Base-by-base conservation (phyloP, 2,797 vertebrate species). In the Buphagus erythrorhynchus region DNA sequence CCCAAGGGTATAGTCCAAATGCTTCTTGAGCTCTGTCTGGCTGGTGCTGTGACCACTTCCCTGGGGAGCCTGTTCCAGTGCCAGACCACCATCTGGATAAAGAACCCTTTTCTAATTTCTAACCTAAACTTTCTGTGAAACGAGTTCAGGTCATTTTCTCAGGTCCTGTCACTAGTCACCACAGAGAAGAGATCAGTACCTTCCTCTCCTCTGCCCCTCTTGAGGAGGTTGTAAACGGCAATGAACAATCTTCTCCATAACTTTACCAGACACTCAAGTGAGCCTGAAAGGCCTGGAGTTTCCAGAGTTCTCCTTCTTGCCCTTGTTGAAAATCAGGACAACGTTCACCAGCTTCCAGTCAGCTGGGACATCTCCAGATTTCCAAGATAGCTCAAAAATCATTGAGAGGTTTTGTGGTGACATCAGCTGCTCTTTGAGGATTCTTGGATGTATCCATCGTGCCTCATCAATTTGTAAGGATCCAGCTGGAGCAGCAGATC, bases 291-390 rank as follows among this genome's bases (percentile, higher is more conserved):
- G 22, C n/a, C 42, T 52, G 38, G 33, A 52, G 36, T 59, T 59
- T 75, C 24, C 16, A 38, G 45, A 43, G 22, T 45, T 43, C 7
- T 68, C 25, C n/a, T 65, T 58, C 22, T 45, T 51, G 26, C 36
- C 22, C 18, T 36, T 59, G n/a, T 45, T 59, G 45, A 75, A 75
- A 67, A 59, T 6, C 5, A 12, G 28, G 13, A 38, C 10, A 85
- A 45, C 0, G 0, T 67, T 75, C 1, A 3, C 45, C 45, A 58
- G 5, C 22, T 59, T n/a, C n/a, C 45, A 58, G 61, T 43, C 45
- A 58, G 21, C 52, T 16, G 18, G 15, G 36, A 58, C 36, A 67
- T 38, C 54, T 52, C n/a, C 45, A n/a, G 28, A 75, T 38, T 75
- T 28, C 28, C 33, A 67, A 59, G n/a, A n/a, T 10, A 1, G 1